phyloP scores from a whole-genome alignment of 2,888 invertebrate genomes.

The Phengaris arion region DNA sequence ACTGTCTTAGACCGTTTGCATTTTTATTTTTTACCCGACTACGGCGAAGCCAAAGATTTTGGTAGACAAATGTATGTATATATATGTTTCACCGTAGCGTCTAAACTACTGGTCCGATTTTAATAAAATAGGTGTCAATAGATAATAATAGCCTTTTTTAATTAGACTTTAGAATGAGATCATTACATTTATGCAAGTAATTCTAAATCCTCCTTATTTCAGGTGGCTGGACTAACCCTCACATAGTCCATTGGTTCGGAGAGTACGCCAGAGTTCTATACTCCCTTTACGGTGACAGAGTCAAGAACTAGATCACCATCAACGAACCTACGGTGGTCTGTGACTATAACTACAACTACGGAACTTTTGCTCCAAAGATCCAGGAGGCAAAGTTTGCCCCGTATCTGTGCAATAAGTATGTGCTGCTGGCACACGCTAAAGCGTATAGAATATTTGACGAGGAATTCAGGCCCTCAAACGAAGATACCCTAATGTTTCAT shows the following conservation, averaged over 20 bases:
- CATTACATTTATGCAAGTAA: background rate
- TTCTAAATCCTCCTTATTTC: background rate
- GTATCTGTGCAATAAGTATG: slow-evolving; percentile 78
- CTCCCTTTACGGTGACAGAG: slow-evolving; percentile 77
- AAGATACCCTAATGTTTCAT: slow-evolving; percentile 52
- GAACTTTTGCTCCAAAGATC: slow-evolving; percentile 51
- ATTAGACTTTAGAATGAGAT: no score
- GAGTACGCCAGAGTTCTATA: slow-evolving; percentile 50
- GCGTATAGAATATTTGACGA: slow-evolving; percentile 77
- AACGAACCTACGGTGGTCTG: slow-evolving; percentile 74
- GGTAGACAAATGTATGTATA: no score
- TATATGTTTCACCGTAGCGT: no score
- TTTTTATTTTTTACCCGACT: no score
- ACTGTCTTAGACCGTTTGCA: no score
- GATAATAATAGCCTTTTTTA: no score
- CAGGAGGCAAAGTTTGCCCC: slow-evolving; percentile 58
- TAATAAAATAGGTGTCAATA: no score
- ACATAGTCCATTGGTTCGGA: slow-evolving; percentile 55
- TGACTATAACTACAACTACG: slow-evolving; percentile 54
- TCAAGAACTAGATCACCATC: slow-evolving; percentile 80
- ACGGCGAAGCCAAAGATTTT: no score
- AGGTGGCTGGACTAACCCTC: slow-evolving; percentile 82
- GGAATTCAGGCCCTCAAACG: slow-evolving; percentile 65
- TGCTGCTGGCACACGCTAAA: slow-evolving; percentile 80
- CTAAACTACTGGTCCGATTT: no score